Conservation (phyloP, 92 coral and sea anemone genomes). For the Heliopora coerulea region DNA sequence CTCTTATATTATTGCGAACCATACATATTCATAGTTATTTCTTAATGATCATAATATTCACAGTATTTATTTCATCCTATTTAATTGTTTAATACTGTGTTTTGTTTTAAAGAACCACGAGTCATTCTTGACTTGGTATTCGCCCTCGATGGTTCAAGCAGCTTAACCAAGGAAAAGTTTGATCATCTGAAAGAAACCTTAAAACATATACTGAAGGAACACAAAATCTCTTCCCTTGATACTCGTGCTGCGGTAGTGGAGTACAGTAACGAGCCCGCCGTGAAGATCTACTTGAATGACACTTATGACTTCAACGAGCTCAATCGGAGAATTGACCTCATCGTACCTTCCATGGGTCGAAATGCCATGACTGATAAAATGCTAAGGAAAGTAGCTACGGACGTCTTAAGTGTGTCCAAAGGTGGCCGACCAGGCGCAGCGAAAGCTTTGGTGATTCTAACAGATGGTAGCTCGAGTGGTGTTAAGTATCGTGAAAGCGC, state of each 20-base stretch:
- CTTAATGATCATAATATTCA: no score
- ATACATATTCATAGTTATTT: no score
- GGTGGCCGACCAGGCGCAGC: slow-evolving; percentile 59
- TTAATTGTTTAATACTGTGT: background rate
- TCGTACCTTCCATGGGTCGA: slow-evolving; percentile 30
- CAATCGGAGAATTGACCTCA: slow-evolving; percentile 5
- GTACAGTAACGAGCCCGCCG: slow-evolving; percentile 70
- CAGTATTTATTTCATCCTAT: background rate
- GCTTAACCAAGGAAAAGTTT: slow-evolving; percentile 55
- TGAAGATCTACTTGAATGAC: slow-evolving; percentile 58
- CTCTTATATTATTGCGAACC: no score
- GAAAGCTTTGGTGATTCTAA: slow-evolving; percentile 68
- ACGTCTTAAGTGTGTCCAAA: slow-evolving; percentile 37
- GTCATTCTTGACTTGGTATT: slow-evolving; percentile 60
- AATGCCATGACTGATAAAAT: slow-evolving; percentile 51
- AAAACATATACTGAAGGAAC: slow-evolving; percentile 48
- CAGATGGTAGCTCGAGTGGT: slow-evolving; percentile 59
- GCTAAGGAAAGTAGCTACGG: slow-evolving; percentile 48
- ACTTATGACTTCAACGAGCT: slow-evolving; percentile 13
- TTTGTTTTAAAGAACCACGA: slow-evolving; percentile 23
- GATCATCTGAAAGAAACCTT: slow-evolving; percentile 56
- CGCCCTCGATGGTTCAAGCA: slow-evolving; percentile 66
- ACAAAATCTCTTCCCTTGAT: slow-evolving; percentile 46
- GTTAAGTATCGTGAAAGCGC: slow-evolving; percentile 40
- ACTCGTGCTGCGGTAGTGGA: slow-evolving; percentile 66